Evolutionary conservation across 2,797 vertebrate species (phyloP).

Genomic region (Macroramphosus scolopax): DNA sequence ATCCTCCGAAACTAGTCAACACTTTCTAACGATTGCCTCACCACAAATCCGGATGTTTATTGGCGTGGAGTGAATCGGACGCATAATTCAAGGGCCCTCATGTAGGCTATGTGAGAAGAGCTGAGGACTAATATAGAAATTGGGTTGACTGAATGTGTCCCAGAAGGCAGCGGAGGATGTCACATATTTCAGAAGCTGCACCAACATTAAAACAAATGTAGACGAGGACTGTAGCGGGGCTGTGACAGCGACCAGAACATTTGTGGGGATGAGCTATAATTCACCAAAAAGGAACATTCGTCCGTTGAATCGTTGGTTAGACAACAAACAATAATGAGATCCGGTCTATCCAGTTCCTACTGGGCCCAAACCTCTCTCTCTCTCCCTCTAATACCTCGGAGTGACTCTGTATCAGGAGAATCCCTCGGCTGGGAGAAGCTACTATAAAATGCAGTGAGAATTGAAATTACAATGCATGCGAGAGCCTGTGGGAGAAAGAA

Average conservation of each 20-base stretch:
- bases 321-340: too few species aligned
- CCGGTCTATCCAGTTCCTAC: too few species aligned
- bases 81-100: constrained; percentile 49
- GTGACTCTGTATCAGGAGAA: constrained; percentile 38
- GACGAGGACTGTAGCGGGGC: constrained; percentile 18
- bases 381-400: constrained; percentile 41
- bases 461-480: too few species aligned
- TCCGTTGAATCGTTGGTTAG: background rate
- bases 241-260: constrained; percentile 4
- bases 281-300: constrained; percentile 7
- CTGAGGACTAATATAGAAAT: constrained; percentile 75
- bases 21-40: constrained; percentile 7
- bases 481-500: constrained; percentile 2
- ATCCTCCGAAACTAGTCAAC: constrained; percentile 3
- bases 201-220: constrained; percentile 42
- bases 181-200: constrained; percentile 63
- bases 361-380: too few species aligned
- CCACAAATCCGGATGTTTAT: constrained; percentile 26
- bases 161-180: constrained; percentile 56
- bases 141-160: constrained; percentile 70
- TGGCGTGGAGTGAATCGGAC: constrained; percentile 27
- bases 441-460: too few species aligned
- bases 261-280: constrained; percentile 1
- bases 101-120: constrained; percentile 62
- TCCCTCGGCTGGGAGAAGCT: constrained; percentile 24